Percentiles rank a stretch among this genome's conserved stretches.
These are phyloP conservation scores for Lydus trimaculatus DNA, from an alignment of 2,888 invertebrate species.

Conservation along the genomic window DNA sequence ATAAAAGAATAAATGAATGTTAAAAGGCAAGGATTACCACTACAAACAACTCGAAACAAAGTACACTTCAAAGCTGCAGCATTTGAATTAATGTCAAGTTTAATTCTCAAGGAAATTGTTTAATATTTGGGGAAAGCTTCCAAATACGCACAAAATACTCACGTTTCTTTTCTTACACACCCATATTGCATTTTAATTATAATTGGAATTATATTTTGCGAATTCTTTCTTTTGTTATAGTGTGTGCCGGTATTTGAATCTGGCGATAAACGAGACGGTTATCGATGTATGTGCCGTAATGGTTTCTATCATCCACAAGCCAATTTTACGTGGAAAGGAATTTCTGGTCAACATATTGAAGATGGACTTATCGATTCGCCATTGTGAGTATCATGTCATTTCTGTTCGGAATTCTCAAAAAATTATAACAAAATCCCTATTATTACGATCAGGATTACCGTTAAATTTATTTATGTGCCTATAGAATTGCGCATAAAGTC, in stretches of 20 bases:
- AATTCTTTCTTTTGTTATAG: slow-evolving; percentile 55
- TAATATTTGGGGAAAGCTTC: not conserved
- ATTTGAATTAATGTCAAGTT: not conserved
- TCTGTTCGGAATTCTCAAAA: not conserved
- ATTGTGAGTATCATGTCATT: slow-evolving; percentile 47
- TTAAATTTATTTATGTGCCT: not conserved
- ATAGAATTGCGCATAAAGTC: not conserved
- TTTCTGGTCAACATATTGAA: slow-evolving; percentile 64
- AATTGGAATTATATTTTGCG: not conserved
- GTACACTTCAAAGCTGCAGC: not conserved
- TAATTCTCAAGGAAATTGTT: not conserved
- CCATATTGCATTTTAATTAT: too few relatives aligned
- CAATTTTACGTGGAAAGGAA: slow-evolving; percentile 62
- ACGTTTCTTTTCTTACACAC: too few relatives aligned
- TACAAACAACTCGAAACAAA: not conserved
- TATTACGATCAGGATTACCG: not conserved
- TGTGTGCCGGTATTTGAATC: slow-evolving; percentile 59
- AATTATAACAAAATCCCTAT: not conserved
- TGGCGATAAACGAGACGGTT: slow-evolving; percentile 63
- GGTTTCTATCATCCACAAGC: slow-evolving; percentile 68
- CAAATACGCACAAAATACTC: not conserved
- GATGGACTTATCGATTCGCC: slow-evolving; percentile 50
- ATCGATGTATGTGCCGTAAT: slow-evolving; percentile 69
- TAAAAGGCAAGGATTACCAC: not conserved
- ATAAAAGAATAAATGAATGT: not conserved